phyloP scores from a whole-genome alignment of 2,888 invertebrate species.

The Ecliptopera silaceata region DNA sequence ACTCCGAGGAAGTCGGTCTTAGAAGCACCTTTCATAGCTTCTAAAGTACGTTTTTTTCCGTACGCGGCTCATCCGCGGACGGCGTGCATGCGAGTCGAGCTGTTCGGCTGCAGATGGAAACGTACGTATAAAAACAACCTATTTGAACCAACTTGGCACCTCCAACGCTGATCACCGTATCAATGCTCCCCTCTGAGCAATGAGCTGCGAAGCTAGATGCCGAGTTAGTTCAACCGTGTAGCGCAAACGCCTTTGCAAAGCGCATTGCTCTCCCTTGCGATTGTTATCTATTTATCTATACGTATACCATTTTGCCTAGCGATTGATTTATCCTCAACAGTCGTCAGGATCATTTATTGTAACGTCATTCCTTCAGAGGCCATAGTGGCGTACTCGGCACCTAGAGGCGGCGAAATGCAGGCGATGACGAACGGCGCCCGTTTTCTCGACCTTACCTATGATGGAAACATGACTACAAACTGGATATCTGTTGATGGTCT shows the following conservation, averaged over 20 bases:
- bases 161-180: not conserved
- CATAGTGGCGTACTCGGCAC: constrained; percentile 86
- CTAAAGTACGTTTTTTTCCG: constrained; percentile 93
- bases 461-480: constrained; percentile 83
- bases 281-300: constrained; percentile 18
- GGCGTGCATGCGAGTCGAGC: constrained; percentile 95
- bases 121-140: constrained; percentile 62
- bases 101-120: constrained; percentile 91
- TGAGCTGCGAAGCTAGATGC: constrained; percentile 4
- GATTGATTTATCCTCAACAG: constrained; percentile 42
- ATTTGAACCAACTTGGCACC: constrained; percentile 15
- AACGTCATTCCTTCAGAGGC: constrained; percentile 81
- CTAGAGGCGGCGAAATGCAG: constrained; percentile 85
- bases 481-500: constrained; percentile 86
- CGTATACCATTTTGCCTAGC: constrained; percentile 27
- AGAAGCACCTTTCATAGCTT: constrained; percentile 93
- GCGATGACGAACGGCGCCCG: constrained; percentile 86
- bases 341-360: constrained; percentile 44
- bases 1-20: constrained; percentile 87
- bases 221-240: constrained; percentile 39
- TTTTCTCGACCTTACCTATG: constrained; percentile 91
- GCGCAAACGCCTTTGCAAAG: constrained; percentile 44
- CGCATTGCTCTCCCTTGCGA: constrained; percentile 38
- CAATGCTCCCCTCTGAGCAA: not conserved
- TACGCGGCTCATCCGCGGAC: constrained; percentile 93